These are phyloP conservation scores for Mimas tiliae DNA, from an alignment of 2,888 invertebrate species.

Conservation along the genomic window DNA sequence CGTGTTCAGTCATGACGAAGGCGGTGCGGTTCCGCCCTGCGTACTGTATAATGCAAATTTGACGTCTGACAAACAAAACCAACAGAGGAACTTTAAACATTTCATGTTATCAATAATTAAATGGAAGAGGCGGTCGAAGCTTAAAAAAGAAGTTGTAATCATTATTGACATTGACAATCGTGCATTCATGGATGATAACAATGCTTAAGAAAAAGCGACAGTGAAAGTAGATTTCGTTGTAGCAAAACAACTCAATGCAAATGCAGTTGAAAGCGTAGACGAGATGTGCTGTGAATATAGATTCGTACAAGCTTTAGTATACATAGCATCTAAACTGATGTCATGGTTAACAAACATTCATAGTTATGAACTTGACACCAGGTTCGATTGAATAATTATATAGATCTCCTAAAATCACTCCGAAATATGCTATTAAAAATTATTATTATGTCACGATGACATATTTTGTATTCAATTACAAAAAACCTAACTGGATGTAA, in stretches of 20 bases:
- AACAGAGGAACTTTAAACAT: not conserved
- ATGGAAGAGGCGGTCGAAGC: not conserved
- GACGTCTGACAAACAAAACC: not conserved
- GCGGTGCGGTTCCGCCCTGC: slow-evolving; percentile 41
- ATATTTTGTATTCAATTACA: not conserved
- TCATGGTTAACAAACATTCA: not conserved
- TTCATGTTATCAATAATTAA: not conserved
- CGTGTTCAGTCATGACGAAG: slow-evolving; percentile 43
- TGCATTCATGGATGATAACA: slow-evolving; percentile 4
- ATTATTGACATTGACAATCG: slow-evolving; percentile 10
- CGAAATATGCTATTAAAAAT: no score
- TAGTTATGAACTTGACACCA: no score
- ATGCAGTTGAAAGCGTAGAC: slow-evolving; percentile 20
- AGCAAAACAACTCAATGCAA: slow-evolving; percentile 26
- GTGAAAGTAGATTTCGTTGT: slow-evolving; percentile 15
- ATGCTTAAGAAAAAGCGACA: slow-evolving; percentile 14
- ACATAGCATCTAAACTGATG: not conserved
- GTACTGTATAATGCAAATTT: slow-evolving; percentile 3
- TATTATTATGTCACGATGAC: not conserved
- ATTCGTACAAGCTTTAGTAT: not conserved
- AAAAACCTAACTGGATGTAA: not conserved
- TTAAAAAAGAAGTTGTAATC: not conserved
- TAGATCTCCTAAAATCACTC: no score
- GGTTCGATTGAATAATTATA: no score
- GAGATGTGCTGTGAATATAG: slow-evolving; percentile 10